phyloP scores from a whole-genome alignment of 2,888 invertebrate genomes.

The Cryptophagus acutangulus region DNA sequence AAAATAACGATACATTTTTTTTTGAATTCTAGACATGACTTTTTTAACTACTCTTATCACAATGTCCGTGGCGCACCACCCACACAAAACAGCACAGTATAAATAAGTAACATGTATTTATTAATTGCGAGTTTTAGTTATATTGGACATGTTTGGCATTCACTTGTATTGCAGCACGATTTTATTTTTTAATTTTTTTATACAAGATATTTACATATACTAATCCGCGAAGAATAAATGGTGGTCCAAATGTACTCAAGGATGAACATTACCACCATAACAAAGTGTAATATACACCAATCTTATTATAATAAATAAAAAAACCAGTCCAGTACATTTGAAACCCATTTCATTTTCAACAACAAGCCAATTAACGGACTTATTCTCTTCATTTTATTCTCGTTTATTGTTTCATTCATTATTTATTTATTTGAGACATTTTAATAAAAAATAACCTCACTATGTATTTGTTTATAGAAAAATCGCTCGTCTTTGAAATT shows the following conservation, averaged over 20 bases:
- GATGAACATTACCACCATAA: slow-evolving; percentile 18
- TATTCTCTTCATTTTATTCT: too few species aligned
- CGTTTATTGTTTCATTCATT: background rate
- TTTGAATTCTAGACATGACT: slow-evolving; percentile 47
- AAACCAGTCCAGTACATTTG: slow-evolving; percentile 7
- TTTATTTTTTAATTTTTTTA: slow-evolving; percentile 16
- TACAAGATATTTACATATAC: slow-evolving; percentile 33
- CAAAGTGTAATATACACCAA: slow-evolving; percentile 28
- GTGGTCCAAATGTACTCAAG: slow-evolving; percentile 9
- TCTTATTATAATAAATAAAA: background rate
- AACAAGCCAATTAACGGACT: too few species aligned
- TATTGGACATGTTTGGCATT: slow-evolving; percentile 43
- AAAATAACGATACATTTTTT: slow-evolving; percentile 46
- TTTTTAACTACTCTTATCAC: slow-evolving; percentile 47
- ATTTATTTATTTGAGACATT: slow-evolving; percentile 19
- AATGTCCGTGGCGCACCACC: slow-evolving; percentile 46
- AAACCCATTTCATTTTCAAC: slow-evolving; percentile 4
- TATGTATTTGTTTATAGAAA: slow-evolving; percentile 1
- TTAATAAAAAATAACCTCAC: slow-evolving; percentile 16
- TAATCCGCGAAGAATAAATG: slow-evolving; percentile 16
- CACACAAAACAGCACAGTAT: slow-evolving; percentile 49
- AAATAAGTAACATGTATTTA: slow-evolving; percentile 49
- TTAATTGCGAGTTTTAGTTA: slow-evolving; percentile 44
- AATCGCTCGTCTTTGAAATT: too few species aligned
- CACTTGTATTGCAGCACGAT: slow-evolving; percentile 40